These are phyloP conservation scores for Rhinoraja longicauda DNA, from an alignment of 2,797 vertebrate genomes.

Conservation along the genomic window DNA sequence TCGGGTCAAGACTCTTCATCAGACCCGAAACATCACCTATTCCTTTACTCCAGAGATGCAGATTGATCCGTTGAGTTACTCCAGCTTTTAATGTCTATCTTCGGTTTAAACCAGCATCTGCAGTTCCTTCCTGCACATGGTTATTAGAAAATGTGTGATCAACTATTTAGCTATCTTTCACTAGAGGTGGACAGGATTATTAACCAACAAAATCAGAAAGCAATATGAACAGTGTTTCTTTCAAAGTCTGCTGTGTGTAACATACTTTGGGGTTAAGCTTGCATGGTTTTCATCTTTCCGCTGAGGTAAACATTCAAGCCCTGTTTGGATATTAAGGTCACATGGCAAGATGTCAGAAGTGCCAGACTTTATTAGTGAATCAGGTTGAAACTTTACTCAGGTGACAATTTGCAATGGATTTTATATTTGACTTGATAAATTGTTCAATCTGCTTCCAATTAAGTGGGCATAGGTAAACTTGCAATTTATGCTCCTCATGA, in stretches of 20 bases:
- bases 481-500: conserved; percentile 41
- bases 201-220: not conserved
- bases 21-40: too few relatives aligned
- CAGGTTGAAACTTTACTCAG: not conserved
- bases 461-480: conserved; percentile 40
- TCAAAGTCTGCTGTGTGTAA: not conserved
- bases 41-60: too few relatives aligned
- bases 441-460: conserved; percentile 44
- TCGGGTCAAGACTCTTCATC: too few relatives aligned
- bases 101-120: too few relatives aligned
- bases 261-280: not conserved
- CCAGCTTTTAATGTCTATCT: too few relatives aligned
- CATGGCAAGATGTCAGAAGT: not conserved
- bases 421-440: conserved; percentile 34
- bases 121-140: not conserved
- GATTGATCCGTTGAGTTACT: too few relatives aligned
- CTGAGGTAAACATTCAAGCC: not conserved
- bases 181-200: not conserved
- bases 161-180: conserved; percentile 25
- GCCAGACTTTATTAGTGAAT: conserved; percentile 7
- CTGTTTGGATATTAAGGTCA: not conserved
- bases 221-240: not conserved
- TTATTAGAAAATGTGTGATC: not conserved
- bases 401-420: not conserved
- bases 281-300: not conserved